Percentiles rank a stretch among this genome's conserved stretches.
These are phyloP conservation scores for Samia ricini DNA, from an alignment of 1,140 invertebrate species.

Conservation along the genomic window DNA sequence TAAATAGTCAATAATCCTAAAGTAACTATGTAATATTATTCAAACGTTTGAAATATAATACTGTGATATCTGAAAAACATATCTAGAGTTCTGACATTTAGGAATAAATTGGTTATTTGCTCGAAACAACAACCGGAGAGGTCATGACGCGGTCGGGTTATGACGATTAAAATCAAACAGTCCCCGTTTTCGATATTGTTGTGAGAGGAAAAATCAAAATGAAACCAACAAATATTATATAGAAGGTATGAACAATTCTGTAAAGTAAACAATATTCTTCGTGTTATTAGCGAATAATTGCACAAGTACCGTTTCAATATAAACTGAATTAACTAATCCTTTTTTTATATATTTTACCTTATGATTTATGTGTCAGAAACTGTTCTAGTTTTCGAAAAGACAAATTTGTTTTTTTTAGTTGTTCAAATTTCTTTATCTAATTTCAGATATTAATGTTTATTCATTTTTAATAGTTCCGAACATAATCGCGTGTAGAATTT, in stretches of 20 bases:
- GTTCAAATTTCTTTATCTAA: background rate
- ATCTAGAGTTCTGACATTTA: background rate
- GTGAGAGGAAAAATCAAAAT: background rate
- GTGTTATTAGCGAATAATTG: background rate
- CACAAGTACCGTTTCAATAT: no score
- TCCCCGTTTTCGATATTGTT: background rate
- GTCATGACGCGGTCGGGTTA: background rate
- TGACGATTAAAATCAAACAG: conserved; percentile 8
- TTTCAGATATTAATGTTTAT: background rate
- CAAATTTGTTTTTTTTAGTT: no score
- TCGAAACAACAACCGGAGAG: background rate
- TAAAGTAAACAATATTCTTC: background rate
- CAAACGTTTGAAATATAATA: no score
- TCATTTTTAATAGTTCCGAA: background rate
- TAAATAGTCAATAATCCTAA: no score
- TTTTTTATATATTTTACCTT: no score
- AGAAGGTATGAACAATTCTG: background rate
- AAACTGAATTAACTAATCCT: no score
- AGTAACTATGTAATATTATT: no score
- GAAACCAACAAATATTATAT: background rate
- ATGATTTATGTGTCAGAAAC: no score
- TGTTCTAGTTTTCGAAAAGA: no score
- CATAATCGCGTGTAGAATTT: background rate
- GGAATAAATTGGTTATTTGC: background rate
- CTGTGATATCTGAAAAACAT: background rate